phyloP scores from a whole-genome alignment of 2,888 invertebrate species.

The Eupithecia centaureata region DNA sequence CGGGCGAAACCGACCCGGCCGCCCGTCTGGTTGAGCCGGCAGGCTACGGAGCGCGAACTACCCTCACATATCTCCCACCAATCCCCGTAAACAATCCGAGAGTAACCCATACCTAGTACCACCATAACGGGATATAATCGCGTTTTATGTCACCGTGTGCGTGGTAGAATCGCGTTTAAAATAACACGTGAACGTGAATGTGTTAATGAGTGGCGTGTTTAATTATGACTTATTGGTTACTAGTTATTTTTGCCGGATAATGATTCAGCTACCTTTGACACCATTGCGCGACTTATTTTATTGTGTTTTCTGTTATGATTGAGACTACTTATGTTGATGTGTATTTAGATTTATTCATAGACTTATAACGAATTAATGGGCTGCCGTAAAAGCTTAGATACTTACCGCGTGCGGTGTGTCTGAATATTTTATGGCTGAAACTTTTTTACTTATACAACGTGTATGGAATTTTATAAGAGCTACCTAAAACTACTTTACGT shows the following conservation, averaged over 20 bases:
- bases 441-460: constrained; percentile 12
- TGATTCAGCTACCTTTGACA: constrained; percentile 36
- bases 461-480: constrained; percentile 15
- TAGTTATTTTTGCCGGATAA: background rate
- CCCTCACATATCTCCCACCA: constrained; percentile 53
- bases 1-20: constrained; percentile 62
- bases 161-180: background rate
- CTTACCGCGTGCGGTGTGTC: constrained; percentile 25
- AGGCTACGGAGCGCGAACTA: constrained; percentile 40
- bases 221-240: background rate
- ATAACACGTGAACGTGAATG: constrained; percentile 8
- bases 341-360: constrained; percentile 21
- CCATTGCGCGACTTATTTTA: background rate
- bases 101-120: background rate
- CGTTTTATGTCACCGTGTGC: background rate
- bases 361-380: constrained; percentile 27
- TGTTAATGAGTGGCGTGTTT: constrained; percentile 21
- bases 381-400: constrained; percentile 22
- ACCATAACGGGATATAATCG: background rate
- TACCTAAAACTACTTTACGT: background rate
- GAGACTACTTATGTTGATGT: background rate
- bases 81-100: constrained; percentile 34
- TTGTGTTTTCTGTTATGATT: background rate
- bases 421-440: constrained; percentile 25
- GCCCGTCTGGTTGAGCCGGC: constrained; percentile 57